phyloP scores from a whole-genome alignment of 2,113 vertebrate species.

The Laticauda laticaudata region DNA sequence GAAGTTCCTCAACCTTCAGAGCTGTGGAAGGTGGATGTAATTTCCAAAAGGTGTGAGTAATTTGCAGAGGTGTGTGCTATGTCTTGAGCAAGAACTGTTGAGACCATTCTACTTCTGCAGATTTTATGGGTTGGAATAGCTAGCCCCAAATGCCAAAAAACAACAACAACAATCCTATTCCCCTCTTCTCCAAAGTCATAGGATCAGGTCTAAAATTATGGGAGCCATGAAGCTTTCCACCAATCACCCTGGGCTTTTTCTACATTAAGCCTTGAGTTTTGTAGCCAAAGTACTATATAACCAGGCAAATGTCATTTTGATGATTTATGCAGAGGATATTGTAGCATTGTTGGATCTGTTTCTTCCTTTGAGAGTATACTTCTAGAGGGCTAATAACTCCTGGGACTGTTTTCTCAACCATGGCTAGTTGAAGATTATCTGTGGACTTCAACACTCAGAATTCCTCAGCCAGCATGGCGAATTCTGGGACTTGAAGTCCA shows the following conservation, averaged over 20 bases:
- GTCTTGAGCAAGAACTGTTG: not conserved
- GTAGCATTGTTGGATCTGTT: not conserved
- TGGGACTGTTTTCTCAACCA: too few relatives aligned
- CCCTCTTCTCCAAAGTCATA: not conserved
- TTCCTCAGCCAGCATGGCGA: too few relatives aligned
- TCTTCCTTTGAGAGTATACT: not conserved
- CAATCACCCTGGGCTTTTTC: not conserved
- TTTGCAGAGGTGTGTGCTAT: not conserved
- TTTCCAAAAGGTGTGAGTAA: constrained; percentile 17
- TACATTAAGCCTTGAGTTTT: too few relatives aligned
- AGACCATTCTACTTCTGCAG: not conserved
- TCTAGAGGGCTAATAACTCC: not conserved
- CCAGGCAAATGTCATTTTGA: not conserved
- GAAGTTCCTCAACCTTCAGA: not conserved
- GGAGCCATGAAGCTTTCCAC: not conserved
- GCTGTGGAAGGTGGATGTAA: not conserved
- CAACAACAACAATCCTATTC: not conserved
- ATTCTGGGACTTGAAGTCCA: too few relatives aligned
- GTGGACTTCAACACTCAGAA: too few relatives aligned
- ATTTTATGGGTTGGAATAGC: not conserved
- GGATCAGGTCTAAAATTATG: not conserved
- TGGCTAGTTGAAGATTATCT: too few relatives aligned
- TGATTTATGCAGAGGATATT: not conserved
- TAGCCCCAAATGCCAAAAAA: not conserved
- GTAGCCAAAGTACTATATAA: not conserved